A percentile compares a stretch with the other conserved stretches of the same genome.
These are phyloP conservation scores for Odontesthes bonariensis DNA, from an alignment of 2,113 vertebrate species.

Conservation along the genomic window DNA sequence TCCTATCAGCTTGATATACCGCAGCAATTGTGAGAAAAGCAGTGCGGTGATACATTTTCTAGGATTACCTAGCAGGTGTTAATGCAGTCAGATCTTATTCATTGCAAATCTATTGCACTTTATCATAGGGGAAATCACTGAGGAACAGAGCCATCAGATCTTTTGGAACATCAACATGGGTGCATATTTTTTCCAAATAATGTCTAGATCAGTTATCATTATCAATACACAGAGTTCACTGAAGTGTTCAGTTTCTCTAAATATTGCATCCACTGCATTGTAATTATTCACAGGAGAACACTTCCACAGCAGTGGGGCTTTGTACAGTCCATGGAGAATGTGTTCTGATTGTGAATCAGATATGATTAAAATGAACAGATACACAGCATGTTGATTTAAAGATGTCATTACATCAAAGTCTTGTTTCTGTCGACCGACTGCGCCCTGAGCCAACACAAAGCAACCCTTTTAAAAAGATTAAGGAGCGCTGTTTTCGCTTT, in stretches of 20 bases:
- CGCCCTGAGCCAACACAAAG: not conserved
- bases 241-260: slow-evolving; percentile 7
- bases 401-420: not conserved
- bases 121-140: slow-evolving; percentile 21
- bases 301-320: not conserved
- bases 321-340: not conserved
- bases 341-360: slow-evolving; percentile 10
- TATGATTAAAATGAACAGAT: slow-evolving; percentile 27
- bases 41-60: slow-evolving; percentile 17
- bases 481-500: not conserved
- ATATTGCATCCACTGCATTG: not conserved
- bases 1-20: slow-evolving; percentile 27
- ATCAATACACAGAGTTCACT: not conserved
- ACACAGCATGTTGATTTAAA: slow-evolving; percentile 1
- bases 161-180: slow-evolving; percentile 6
- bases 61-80: slow-evolving; percentile 25
- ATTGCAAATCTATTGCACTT: slow-evolving; percentile 15
- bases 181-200: slow-evolving; percentile 15
- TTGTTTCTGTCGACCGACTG: not conserved
- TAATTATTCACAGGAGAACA: slow-evolving; percentile 29
- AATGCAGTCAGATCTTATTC: slow-evolving; percentile 20
- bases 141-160: slow-evolving; percentile 11
- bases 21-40: slow-evolving; percentile 14
- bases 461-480: slow-evolving; percentile 2
- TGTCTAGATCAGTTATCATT: slow-evolving; percentile 12